Percentiles rank a stretch among this genome's conserved stretches.
Evolutionary conservation across 2,888 invertebrate genomes (phyloP).

Genomic region (Kuschelorhynchus macadamiae): DNA sequence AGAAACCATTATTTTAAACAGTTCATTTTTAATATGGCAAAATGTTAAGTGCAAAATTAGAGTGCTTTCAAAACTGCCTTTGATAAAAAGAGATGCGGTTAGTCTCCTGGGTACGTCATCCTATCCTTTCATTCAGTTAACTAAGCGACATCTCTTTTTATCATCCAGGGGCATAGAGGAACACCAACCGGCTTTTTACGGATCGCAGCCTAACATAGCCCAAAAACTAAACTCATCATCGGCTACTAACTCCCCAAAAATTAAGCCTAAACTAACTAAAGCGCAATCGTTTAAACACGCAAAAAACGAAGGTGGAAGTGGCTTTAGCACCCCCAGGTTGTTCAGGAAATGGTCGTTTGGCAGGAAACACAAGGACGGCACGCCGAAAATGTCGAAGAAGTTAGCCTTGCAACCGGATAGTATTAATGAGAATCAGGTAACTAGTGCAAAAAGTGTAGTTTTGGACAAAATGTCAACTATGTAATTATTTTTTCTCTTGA

Average conservation of each 20-base stretch:
- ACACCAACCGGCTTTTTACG: slow-evolving; percentile 63
- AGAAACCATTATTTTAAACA: no score
- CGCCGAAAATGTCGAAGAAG: slow-evolving; percentile 62
- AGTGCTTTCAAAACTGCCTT: not conserved
- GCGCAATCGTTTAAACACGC: slow-evolving; percentile 68
- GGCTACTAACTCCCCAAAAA: slow-evolving; percentile 65
- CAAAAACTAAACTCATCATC: slow-evolving; percentile 64
- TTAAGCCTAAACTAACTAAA: slow-evolving; percentile 67
- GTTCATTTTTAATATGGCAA: no score
- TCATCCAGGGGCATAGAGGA: slow-evolving; percentile 63
- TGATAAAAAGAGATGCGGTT: slow-evolving; percentile 48
- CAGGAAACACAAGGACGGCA: slow-evolving; percentile 58
- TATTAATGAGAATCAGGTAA: slow-evolving; percentile 57
- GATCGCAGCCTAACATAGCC: slow-evolving; percentile 69
- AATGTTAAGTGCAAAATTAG: no score
- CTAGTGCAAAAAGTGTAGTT: not conserved
- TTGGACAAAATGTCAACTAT: slow-evolving; percentile 14
- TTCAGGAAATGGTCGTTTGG: slow-evolving; percentile 66
- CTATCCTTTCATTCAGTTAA: not conserved
- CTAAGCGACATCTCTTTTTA: slow-evolving; percentile 54
- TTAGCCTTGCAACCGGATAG: slow-evolving; percentile 55
- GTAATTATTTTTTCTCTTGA: not conserved
- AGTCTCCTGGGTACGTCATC: slow-evolving; percentile 37
- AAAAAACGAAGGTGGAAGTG: slow-evolving; percentile 55
- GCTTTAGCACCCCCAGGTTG: slow-evolving; percentile 63